These are phyloP conservation scores for Campoletis raptor DNA, from an alignment of 2,888 invertebrate species.

Conservation along the genomic window DNA sequence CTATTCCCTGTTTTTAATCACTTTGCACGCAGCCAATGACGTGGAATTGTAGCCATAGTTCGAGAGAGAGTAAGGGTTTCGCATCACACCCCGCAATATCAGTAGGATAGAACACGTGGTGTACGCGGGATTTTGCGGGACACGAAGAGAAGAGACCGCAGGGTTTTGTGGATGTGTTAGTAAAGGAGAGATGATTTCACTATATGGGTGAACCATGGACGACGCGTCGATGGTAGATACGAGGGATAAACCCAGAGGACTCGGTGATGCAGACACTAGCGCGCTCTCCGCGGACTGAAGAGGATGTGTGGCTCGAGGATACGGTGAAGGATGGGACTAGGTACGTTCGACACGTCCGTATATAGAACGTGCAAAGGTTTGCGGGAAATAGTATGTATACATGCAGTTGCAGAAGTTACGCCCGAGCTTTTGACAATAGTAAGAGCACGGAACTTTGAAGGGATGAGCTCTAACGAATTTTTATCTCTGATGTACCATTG, in stretches of 20 bases:
- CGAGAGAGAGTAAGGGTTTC: constrained; percentile 22
- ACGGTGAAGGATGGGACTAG: constrained; percentile 34
- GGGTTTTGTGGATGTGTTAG: constrained; percentile 24
- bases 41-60: constrained; percentile 68
- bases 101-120: constrained; percentile 52
- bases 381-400: background rate
- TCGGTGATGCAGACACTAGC: constrained; percentile 49
- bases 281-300: constrained; percentile 42
- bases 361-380: background rate
- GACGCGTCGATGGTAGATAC: constrained; percentile 56
- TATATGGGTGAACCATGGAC: constrained; percentile 38
- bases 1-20: constrained; percentile 79
- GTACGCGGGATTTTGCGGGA: constrained; percentile 55
- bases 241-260: constrained; percentile 53
- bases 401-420: background rate
- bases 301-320: constrained; percentile 50
- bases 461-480: background rate
- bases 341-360: constrained; percentile 13
- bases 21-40: constrained; percentile 80
- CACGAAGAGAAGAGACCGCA: constrained; percentile 52
- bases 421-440: background rate
- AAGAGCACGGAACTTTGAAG: background rate
- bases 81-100: constrained; percentile 51
- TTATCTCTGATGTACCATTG: background rate
- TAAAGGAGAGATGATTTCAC: constrained; percentile 6